Base-by-base conservation (phyloP, 2,888 invertebrate species). In the Acleris literana region DNA sequence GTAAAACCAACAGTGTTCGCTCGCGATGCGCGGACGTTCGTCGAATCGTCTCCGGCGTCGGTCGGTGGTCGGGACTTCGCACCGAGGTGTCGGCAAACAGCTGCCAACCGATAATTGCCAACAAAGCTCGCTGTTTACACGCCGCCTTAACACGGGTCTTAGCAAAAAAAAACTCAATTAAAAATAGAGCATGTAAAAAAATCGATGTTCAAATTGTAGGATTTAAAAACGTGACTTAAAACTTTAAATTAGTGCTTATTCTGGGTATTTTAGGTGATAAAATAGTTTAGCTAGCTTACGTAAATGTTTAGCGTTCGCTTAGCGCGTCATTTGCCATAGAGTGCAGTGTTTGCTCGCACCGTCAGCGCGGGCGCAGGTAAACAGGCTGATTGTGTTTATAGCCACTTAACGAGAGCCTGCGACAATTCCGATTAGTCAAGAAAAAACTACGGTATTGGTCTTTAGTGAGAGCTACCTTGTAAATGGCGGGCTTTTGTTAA, bases 31-130 rank as follows among this genome's bases (percentile, higher is more conserved):
- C 81, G 77, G 74, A 77, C 79, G 79, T 90, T 90, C 90, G 90
- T 70, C 89, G 90, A 91, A 91, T 77, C 84, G 86, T 85, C 86
- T 82, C 79, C 77, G 77, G 74, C 80, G 83, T 72, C 82, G 82
- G 84, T 79, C 90, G 92, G 92, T 91, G 92, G 92, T 92, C 92
- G 92, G 82, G 86, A 86, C 86, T 91, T 92, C 90, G 86, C 92
- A 91, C 92, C 86, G 75, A 87, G 83, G 90, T 88, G 91, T 81
- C 73, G 77, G 78, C 80, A 87, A 90, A 92, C 87, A 88, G 89
- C 88, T 87, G 89, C 92, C 76, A 72, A 73, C 60, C 82, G 88
- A 84, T 90, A 92, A 90, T 92, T 85, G 88, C 89, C 82, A 84
- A 90, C 92, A 91, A 91, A 87, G 89, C 83, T 83, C 74, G 74